Percentiles rank a stretch among this genome's conserved stretches.
Conservation (phyloP, 2,797 vertebrate species). For the Thamnophis elegans region DNA sequence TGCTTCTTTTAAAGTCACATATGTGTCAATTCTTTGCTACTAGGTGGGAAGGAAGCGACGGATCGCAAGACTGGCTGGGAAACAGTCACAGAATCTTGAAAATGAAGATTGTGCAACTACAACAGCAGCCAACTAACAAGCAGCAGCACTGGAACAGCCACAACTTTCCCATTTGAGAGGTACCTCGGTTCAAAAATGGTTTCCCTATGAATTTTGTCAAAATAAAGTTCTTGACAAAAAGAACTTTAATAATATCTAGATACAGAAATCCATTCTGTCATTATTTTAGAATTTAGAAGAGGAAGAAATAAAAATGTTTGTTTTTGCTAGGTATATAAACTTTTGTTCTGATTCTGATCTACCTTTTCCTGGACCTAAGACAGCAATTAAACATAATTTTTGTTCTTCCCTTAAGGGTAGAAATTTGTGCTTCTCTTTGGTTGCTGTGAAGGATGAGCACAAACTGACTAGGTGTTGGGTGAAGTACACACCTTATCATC, state of each 20-base stretch:
- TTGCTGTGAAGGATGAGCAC: not conserved
- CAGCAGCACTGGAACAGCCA: not conserved
- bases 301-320: not conserved
- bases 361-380: not conserved
- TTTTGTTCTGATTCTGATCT: not conserved
- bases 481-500: not conserved
- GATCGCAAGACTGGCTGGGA: not conserved
- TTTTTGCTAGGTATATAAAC: not conserved
- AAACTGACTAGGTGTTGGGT: not conserved
- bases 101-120: not conserved
- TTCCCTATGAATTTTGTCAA: not conserved
- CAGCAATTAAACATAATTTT: not conserved
- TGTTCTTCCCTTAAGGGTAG: not conserved
- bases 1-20: not conserved
- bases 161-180: not conserved
- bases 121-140: not conserved
- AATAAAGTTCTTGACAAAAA: not conserved
- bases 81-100: not conserved
- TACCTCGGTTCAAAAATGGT: not conserved
- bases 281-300: not conserved
- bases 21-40: not conserved
- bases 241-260: not conserved
- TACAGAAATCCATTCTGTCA: not conserved
- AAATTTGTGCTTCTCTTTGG: not conserved
- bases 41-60: not conserved